These are phyloP conservation scores for Poicephalus meyeri DNA, from an alignment of 2,113 vertebrate genomes.

Conservation along the genomic window DNA sequence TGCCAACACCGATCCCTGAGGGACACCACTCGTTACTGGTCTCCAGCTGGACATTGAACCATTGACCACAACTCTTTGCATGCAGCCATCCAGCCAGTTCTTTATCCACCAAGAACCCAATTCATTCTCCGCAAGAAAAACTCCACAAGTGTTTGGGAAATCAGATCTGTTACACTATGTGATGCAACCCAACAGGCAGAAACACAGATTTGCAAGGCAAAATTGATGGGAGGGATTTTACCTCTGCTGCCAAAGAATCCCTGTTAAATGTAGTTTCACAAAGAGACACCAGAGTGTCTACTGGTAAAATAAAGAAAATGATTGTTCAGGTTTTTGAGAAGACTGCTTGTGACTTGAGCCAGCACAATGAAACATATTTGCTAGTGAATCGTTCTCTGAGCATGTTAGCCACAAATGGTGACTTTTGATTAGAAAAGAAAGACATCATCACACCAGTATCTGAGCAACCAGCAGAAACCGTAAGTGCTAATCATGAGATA, in stretches of 20 bases:
- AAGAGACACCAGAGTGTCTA: not conserved
- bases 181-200: not conserved
- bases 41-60: too few species aligned
- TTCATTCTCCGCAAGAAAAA: not conserved
- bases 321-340: not conserved
- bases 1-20: too few species aligned
- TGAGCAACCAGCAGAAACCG: not conserved
- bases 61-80: too few species aligned
- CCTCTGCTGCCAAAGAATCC: not conserved
- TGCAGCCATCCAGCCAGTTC: too few species aligned
- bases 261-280: not conserved
- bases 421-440: not conserved
- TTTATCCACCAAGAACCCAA: accelerated
- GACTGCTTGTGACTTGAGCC: not conserved
- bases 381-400: not conserved
- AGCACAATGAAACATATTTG: not conserved
- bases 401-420: not conserved
- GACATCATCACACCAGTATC: too few species aligned
- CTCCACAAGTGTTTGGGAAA: not conserved
- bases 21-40: too few species aligned
- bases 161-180: not conserved
- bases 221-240: not conserved
- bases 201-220: not conserved
- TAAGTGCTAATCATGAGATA: not conserved
- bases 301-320: not conserved